Evolutionary conservation across 2,888 invertebrate genomes (phyloP), one percentile per base, ranked within the genome.

Genomic region (Monoplex corrugatus): DNA sequence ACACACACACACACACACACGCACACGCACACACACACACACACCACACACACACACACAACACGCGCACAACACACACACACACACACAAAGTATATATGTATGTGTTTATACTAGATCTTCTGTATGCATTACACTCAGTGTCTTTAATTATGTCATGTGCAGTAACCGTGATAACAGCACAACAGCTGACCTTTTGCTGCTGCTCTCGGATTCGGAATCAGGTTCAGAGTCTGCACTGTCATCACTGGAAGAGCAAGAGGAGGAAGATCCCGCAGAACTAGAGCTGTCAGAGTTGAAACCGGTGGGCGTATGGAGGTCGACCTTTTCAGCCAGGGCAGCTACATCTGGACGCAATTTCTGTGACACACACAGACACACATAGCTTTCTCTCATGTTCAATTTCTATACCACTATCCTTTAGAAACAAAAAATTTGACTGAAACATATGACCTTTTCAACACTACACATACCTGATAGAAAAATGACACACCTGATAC

Each of bases 201-300:
- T 89, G 87, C 90, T 91, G 45, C 88, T 90, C 75, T 78, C 89
- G 8, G 90, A 89, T 78, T 91, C 92, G 44, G 89, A 90, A 35
- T 91, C 92, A 35, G 92, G 90, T 78, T 93, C 93, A 38, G 92
- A 92, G 63, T 92, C 92, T 44, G 89, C 89, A 87, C 91, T 91
- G 28, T 88, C 91, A 68, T 90, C 90, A 43, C 86, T 83, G 5
- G 90, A 90, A 40, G 91, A 90, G n/a, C 90, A 90, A n/a, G 98
- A 98, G 87, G 98, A 98, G 87, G 98, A 98, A 89, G 98, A 98
- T 1, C 97, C 97, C 93, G 98, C 98, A 50, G 95, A 95, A 93
- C 98, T 98, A 0, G 98, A 98, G 94, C 98, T 98, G 96, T 99
- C 99, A 0, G 99, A 99, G 50, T 98, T 98, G 86, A 99, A 97